Evolutionary conservation across 2,888 invertebrate genomes (phyloP), one percentile per base, ranked within the genome.

Genomic region (Rotaria sp.): DNA sequence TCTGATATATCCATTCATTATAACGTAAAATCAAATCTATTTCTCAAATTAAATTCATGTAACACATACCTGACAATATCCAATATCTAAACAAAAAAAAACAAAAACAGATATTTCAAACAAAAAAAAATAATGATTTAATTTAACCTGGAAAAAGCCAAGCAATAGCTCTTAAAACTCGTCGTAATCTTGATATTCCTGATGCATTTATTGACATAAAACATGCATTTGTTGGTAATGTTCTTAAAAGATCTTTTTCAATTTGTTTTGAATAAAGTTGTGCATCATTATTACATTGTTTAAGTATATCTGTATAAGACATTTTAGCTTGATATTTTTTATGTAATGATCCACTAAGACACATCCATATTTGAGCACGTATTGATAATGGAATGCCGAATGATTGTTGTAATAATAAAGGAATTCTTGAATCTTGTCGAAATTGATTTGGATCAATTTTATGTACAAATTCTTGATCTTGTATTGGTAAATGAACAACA

Each of bases 221-320:
- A 91, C 98, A 99, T n/a, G 95, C 96, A 93, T 99, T 98, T 88
- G 95, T 96, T 5, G 99, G 99, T 93, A 99, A 94, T 86, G 96
- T 97, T 88, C 98, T 94, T 85, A 97, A 93, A 80, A 99, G 92
- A 92, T 99, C 99, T 92, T 92, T 87, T 85, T 87, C 85, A 30
- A 87, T 87, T 84, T 87, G 85, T 84, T 85, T 85, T 4, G 84
- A 87, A 41, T 85, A 80, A 74, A 84, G 26, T 24, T 85, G 85
- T 15, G n/a, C 35, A 85, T 85, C 87, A 75, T 85, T 75, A 75
- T 86, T 85, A 59, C 85, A 84, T 18, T 86, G 74, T 85, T 87
- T 87, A 18, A 87, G 57, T 38, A 85, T 84, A 67, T 87, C 87
- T 7, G 59, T 50, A 84, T 87, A 87, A 30, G 57, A 85, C 5